Evolutionary conservation across 2,888 invertebrate genomes (phyloP).

Genomic region (Abrostola triplasia): DNA sequence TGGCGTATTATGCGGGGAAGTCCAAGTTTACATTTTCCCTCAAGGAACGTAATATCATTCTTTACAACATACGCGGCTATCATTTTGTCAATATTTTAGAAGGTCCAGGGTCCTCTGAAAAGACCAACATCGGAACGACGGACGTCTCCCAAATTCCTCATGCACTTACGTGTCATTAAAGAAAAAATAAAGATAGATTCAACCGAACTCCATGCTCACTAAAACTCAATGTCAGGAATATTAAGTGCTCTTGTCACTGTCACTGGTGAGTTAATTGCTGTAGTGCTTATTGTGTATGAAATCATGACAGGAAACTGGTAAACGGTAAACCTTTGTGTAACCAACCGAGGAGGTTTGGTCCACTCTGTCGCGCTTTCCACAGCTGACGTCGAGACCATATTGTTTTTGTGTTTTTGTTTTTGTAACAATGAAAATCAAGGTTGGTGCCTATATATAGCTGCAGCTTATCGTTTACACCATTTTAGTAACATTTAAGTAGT

Average conservation of each 20-base stretch:
- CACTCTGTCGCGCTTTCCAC: slow-evolving; percentile 46
- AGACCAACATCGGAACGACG: too few species aligned
- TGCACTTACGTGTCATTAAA: too few species aligned
- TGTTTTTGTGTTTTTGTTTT: too few species aligned
- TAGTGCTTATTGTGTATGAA: slow-evolving; percentile 18
- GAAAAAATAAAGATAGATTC: not conserved
- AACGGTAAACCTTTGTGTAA: slow-evolving; percentile 21
- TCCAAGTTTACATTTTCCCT: too few species aligned
- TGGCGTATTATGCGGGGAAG: too few species aligned
- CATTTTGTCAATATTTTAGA: too few species aligned
- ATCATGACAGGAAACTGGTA: slow-evolving; percentile 36
- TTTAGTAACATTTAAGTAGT: slow-evolving; percentile 25
- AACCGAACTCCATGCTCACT: not conserved
- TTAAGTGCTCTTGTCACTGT: not conserved
- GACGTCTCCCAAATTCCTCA: too few species aligned
- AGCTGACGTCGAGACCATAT: slow-evolving; percentile 30
- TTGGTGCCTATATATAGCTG: slow-evolving; percentile 11
- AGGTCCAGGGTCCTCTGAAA: too few species aligned
- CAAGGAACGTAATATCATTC: too few species aligned
- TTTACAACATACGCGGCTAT: too few species aligned
- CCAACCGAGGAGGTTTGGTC: slow-evolving; percentile 31
- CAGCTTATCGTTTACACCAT: slow-evolving; percentile 24
- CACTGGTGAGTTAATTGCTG: not conserved
- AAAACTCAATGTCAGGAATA: not conserved
- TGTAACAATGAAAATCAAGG: slow-evolving; percentile 38